Evolutionary conservation across 2,113 vertebrate species (phyloP).

Genomic region (Limanda limanda): DNA sequence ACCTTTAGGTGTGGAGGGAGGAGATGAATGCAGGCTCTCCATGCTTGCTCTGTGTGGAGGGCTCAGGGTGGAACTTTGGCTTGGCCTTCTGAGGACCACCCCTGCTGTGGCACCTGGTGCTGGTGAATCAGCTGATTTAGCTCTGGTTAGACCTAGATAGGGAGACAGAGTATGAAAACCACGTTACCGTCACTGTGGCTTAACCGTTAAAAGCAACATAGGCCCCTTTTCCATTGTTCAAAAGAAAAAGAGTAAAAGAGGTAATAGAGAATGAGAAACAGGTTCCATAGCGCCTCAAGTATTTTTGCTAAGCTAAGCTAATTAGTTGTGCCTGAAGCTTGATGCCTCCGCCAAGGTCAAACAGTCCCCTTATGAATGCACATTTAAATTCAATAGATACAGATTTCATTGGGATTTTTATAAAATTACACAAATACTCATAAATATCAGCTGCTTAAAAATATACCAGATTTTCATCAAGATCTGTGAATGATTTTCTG

Average conservation of each 20-base stretch:
- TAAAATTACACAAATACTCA: too few species aligned
- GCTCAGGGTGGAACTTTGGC: slow-evolving; percentile 22
- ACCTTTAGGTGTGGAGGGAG: slow-evolving; percentile 3
- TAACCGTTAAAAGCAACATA: not conserved
- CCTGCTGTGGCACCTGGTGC: slow-evolving; percentile 7
- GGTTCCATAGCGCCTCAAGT: too few species aligned
- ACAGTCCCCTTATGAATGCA: too few species aligned
- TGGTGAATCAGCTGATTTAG: slow-evolving; percentile 55
- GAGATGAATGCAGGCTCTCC: slow-evolving; percentile 15
- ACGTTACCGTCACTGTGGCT: not conserved
- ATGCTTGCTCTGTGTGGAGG: slow-evolving; percentile 11
- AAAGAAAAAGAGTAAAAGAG: too few species aligned
- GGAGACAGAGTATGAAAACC: not conserved
- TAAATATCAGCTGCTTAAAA: too few species aligned
- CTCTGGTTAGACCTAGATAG: slow-evolving; percentile 59
- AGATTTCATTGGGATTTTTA: too few species aligned
- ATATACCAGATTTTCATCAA: too few species aligned
- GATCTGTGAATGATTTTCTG: too few species aligned
- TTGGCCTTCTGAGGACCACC: slow-evolving; percentile 75
- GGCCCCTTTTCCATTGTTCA: too few species aligned
- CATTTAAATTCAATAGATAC: too few species aligned
- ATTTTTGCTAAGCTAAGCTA: too few species aligned
- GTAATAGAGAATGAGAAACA: too few species aligned
- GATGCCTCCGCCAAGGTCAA: not conserved
- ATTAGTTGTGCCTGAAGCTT: not conserved